A percentile compares a stretch with the other conserved stretches of the same genome.
Evolutionary conservation across 2,888 invertebrate species (phyloP).

Genomic region (Synanthedon vespiformis): DNA sequence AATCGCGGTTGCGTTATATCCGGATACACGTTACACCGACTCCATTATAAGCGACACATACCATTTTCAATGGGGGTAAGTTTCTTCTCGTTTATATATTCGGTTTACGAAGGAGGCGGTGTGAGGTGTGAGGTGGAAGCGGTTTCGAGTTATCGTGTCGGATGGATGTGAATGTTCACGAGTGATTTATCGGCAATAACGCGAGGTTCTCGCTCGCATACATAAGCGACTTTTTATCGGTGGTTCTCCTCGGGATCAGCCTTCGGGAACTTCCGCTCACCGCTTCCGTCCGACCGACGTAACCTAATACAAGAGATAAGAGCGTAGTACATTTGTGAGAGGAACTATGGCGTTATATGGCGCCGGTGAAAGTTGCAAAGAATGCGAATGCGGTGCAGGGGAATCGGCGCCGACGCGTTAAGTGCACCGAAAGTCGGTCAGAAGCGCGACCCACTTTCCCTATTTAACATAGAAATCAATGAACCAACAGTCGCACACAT

Average conservation of each 20-base stretch:
- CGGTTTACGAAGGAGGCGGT: not conserved
- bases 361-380: too few relatives aligned
- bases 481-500: slow-evolving; percentile 5
- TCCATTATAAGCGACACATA: too few relatives aligned
- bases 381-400: not conserved
- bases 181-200: slow-evolving; percentile 1
- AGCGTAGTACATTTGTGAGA: too few relatives aligned
- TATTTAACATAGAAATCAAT: slow-evolving; percentile 21
- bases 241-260: not conserved
- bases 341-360: too few relatives aligned
- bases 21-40: not conserved
- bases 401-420: slow-evolving; percentile 2
- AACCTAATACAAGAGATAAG: too few relatives aligned
- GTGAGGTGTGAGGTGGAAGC: not conserved
- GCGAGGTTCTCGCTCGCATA: not conserved
- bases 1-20: not conserved
- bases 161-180: not conserved
- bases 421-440: slow-evolving; percentile 11
- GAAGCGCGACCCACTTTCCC: slow-evolving; percentile 17
- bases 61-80: too few relatives aligned
- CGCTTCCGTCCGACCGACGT: not conserved
- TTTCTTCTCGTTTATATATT: too few relatives aligned
- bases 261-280: not conserved
- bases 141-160: not conserved
- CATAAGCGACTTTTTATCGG: not conserved